phyloP scores from a whole-genome alignment of 2,888 invertebrate species.

The Agonopterix subpropinquella region DNA sequence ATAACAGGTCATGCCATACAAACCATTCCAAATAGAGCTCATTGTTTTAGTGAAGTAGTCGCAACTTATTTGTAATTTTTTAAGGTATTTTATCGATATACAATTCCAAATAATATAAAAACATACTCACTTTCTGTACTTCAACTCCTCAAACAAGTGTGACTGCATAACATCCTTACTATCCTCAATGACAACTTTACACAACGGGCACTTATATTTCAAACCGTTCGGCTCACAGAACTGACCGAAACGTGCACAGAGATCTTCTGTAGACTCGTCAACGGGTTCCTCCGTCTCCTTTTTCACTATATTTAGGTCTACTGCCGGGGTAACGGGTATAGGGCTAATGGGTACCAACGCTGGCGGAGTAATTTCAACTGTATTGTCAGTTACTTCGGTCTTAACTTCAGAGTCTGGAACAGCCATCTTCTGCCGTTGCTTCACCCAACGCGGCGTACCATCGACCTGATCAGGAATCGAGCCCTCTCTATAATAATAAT shows the following conservation, averaged over 20 bases:
- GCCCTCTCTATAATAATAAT: conserved; percentile 73
- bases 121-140: conserved; percentile 77
- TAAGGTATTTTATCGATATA: too few relatives aligned
- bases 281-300: conserved; percentile 30
- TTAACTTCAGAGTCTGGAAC: conserved; percentile 31
- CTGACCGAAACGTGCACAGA: conserved; percentile 43
- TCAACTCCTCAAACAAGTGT: conserved; percentile 81
- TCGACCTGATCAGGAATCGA: conserved; percentile 40
- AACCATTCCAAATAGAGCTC: too few relatives aligned
- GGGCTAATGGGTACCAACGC: conserved; percentile 5
- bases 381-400: conserved; percentile 21
- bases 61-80: too few relatives aligned
- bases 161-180: conserved; percentile 76
- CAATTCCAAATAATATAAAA: too few relatives aligned
- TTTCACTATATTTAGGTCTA: conserved; percentile 56
- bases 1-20: too few relatives aligned
- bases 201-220: conserved; percentile 77
- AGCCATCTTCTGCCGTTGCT: conserved; percentile 36
- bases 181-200: conserved; percentile 74
- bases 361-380: conserved; percentile 9
- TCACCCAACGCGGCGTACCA: conserved; percentile 49
- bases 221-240: conserved; percentile 71
- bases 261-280: conserved; percentile 33
- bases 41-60: too few relatives aligned
- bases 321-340: conserved; percentile 8